phyloP scores from a whole-genome alignment of 2,797 vertebrate species.

The Alfaro cultratus region DNA sequence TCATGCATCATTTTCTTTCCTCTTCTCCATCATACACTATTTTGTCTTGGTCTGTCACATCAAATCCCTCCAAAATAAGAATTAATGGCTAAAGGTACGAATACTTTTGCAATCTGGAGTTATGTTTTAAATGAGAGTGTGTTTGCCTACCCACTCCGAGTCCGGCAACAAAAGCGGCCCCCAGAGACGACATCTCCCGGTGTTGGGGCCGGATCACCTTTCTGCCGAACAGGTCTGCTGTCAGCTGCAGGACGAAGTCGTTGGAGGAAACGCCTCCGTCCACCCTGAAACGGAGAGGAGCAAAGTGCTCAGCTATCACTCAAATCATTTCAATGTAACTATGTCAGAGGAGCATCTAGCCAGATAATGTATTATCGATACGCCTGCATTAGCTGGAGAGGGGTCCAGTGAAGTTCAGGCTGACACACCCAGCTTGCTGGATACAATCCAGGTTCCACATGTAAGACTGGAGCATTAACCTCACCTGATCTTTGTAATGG shows the following conservation, averaged over 20 bases:
- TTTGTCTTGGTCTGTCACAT: neutral
- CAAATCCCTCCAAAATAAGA: neutral
- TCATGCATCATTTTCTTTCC: neutral
- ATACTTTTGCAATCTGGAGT: neutral
- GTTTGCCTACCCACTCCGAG: slow-evolving; percentile 86
- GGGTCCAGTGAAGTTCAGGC: slow-evolving; percentile 13
- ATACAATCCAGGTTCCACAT: slow-evolving; percentile 8
- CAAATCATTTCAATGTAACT: slow-evolving; percentile 37
- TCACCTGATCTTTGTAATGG: slow-evolving; percentile 89
- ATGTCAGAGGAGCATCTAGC: slow-evolving; percentile 32
- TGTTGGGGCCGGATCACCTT: slow-evolving; percentile 83
- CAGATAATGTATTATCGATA: slow-evolving; percentile 46
- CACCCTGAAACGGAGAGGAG: slow-evolving; percentile 77
- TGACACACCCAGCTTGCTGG: slow-evolving; percentile 23
- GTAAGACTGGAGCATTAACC: neutral
- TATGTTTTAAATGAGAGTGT: neutral
- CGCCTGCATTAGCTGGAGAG: slow-evolving; percentile 16
- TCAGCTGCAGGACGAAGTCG: slow-evolving; percentile 95
- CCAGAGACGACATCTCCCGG: slow-evolving; percentile 92
- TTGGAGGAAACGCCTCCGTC: slow-evolving; percentile 95
- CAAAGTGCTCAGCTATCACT: slow-evolving; percentile 10
- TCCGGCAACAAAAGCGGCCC: slow-evolving; percentile 92
- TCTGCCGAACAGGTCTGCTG: slow-evolving; percentile 89
- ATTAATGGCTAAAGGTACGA: neutral
- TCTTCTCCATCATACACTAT: neutral